Conservation (phyloP, 2,113 vertebrate species). For the Indicator maculatus region DNA sequence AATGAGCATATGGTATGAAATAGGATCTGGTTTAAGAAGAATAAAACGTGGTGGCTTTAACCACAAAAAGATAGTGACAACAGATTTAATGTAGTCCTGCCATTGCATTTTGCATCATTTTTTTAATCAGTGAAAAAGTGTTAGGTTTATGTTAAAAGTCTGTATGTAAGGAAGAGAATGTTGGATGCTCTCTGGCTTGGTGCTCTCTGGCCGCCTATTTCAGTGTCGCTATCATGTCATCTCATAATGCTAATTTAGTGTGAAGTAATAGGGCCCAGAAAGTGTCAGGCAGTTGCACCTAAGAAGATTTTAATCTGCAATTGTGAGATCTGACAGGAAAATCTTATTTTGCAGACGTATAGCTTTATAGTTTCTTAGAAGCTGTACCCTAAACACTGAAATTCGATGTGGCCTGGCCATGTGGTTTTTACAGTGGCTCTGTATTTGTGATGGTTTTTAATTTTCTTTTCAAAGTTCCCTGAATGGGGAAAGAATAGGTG, state of each 20-base stretch:
- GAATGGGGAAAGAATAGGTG: not conserved
- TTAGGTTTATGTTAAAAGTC: not conserved
- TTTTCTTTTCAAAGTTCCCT: not conserved
- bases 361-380: not conserved
- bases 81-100: not conserved
- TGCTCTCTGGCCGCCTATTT: not conserved
- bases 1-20: not conserved
- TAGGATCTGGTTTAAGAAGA: not conserved
- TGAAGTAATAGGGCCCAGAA: not conserved
- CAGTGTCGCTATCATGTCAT: not conserved
- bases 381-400: not conserved
- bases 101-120: not conserved
- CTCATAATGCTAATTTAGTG: not conserved
- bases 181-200: not conserved
- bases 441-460: not conserved
- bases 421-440: not conserved
- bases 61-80: not conserved
- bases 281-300: not conserved
- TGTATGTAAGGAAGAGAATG: not conserved
- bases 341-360: not conserved
- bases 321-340: not conserved
- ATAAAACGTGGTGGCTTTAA: not conserved
- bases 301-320: not conserved
- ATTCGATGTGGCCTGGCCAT: not conserved
- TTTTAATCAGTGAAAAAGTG: not conserved